Conservation (phyloP, 1,140 invertebrate species). For the Papilio polyxenes region DNA sequence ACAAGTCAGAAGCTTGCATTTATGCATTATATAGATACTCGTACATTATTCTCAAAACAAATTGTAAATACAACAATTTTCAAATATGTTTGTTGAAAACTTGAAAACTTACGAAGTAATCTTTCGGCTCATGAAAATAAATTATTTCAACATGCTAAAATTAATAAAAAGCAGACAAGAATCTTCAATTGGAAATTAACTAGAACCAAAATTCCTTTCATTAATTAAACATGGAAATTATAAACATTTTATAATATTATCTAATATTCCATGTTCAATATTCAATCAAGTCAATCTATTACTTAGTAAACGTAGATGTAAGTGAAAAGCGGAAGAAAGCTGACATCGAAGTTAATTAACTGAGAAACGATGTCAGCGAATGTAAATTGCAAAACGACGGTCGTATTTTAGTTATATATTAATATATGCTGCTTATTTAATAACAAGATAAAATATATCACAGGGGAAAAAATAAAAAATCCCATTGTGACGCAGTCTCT, state of each 20-base stretch:
- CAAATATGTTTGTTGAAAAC: background rate
- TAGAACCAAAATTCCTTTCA: background rate
- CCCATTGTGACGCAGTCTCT: too few relatives aligned
- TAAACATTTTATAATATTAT: background rate
- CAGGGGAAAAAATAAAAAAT: too few relatives aligned
- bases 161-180: background rate
- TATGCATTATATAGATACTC: background rate
- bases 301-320: background rate
- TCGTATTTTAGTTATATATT: background rate
- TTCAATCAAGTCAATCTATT: conserved; percentile 11
- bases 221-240: background rate
- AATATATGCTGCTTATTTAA: background rate
- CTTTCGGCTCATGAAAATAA: background rate
- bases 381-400: conserved; percentile 23
- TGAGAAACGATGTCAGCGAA: conserved; percentile 28
- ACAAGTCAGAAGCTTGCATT: background rate
- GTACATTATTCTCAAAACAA: background rate
- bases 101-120: background rate
- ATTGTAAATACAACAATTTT: background rate
- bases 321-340: conserved; percentile 36
- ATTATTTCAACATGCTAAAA: background rate
- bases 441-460: background rate
- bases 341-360: conserved; percentile 35
- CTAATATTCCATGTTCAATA: background rate
- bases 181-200: background rate